Evolutionary conservation across 2,797 vertebrate species (phyloP), one percentile per base, ranked within the genome.

Genomic region (Pangasius macronema): DNA sequence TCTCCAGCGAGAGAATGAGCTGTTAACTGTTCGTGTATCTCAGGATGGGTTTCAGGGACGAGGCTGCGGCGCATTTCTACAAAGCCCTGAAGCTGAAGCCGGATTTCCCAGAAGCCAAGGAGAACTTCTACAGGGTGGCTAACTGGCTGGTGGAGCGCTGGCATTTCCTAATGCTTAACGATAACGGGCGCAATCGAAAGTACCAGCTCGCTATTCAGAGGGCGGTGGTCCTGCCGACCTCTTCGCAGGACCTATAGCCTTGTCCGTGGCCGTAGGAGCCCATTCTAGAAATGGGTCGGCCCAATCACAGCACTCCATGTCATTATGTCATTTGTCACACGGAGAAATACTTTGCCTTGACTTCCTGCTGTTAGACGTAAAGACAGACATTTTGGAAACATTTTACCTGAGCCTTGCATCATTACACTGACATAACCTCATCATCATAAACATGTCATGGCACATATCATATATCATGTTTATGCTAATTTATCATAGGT

Each of bases 91-190:
- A 99, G 91, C 93, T 99, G 84, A 97, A 96, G 86, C 97, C 99
- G 0, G 95, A 97, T 88, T 99, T 95, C 63, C 95, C 92, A 1
- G 98, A 99, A 72, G 99, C 98, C 57, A 98, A 95, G 91, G 99
- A 99, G 93, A 99, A 99, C 92, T 99, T 99, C 91, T 97, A 99
- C 91, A 96, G 98, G 0, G 97, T 99, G 89, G 97, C 98, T 5
- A 99, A 99, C 95, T 99, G 98, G 98, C 94, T 99, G 90, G 98
- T 99, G 89, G 98, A 99, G 89, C 97, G 98, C 84, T 99, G 99
- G 99, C 99, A 99, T 90, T 99, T 99, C 93, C 93, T 99, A 51
- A 99, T 99, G 99, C 98, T 99, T 80, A 99, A 99, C 0, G 99
- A 99, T 91, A 94, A 89, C 24, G 95, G 92, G 67, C 96, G 98